Percentiles rank a stretch among this genome's conserved stretches.
Conservation (phyloP, 2,888 invertebrate species). For the Ptychoptera albimana region DNA sequence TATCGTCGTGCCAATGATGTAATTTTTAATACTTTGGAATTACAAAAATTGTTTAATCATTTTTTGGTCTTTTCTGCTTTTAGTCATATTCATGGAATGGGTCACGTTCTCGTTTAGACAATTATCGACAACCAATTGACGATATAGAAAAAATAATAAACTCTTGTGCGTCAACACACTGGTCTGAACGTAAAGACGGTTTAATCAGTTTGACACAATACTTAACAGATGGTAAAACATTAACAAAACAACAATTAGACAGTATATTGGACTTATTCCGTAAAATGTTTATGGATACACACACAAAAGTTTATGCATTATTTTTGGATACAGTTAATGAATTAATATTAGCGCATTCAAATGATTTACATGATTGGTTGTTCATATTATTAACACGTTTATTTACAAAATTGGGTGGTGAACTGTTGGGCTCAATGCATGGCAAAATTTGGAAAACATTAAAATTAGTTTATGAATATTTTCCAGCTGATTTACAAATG, state of each 20-base stretch:
- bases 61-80: conserved; percentile 14
- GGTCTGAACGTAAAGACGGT: conserved; percentile 93
- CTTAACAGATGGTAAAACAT: conserved; percentile 40
- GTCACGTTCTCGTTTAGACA: conserved; percentile 58
- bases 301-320: conserved; percentile 83
- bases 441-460: conserved; percentile 77
- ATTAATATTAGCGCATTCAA: conserved; percentile 69
- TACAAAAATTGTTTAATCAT: background rate
- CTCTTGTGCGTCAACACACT: conserved; percentile 75
- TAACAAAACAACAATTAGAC: conserved; percentile 41
- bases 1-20: conserved; percentile 66
- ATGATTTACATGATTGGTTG: conserved; percentile 84
- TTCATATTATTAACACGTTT: conserved; percentile 75
- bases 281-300: conserved; percentile 95
- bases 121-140: conserved; percentile 45
- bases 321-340: conserved; percentile 89
- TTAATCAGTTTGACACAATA: conserved; percentile 60
- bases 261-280: conserved; percentile 86
- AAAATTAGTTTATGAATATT: conserved; percentile 55
- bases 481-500: conserved; percentile 47
- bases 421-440: conserved; percentile 81
- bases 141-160: conserved; percentile 75
- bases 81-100: conserved; percentile 76
- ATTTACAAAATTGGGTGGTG: conserved; percentile 80
- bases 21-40: conserved; percentile 31